Evolutionary conservation across 2,888 invertebrate genomes (phyloP).

Genomic region (Serripes groenlandicus): DNA sequence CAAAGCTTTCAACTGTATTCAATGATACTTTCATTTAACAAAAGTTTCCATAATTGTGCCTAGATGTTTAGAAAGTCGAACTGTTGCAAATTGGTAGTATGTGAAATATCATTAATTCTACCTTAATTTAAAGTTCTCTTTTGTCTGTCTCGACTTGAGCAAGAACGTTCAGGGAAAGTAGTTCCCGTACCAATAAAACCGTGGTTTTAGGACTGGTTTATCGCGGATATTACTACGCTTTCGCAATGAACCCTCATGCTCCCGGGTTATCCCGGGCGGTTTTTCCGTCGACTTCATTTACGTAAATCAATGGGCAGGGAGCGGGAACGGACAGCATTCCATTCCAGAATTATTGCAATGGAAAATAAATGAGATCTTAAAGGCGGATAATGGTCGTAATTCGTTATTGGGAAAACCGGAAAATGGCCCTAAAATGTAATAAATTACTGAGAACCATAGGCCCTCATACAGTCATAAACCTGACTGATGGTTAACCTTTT

Average conservation of each 20-base stretch:
- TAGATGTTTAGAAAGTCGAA: too few relatives aligned
- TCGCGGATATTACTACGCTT: background rate
- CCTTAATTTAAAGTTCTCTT: too few relatives aligned
- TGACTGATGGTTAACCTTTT: constrained; percentile 36
- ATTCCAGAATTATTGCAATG: constrained; percentile 63
- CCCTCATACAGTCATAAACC: constrained; percentile 62
- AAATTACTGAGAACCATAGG: constrained; percentile 63
- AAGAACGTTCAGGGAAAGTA: background rate
- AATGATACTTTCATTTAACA: too few relatives aligned
- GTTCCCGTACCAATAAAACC: background rate
- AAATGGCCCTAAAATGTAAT: constrained; percentile 63
- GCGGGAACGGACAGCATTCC: constrained; percentile 55
- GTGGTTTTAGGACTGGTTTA: background rate
- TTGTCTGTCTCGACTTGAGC: background rate
- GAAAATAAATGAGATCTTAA: constrained; percentile 68
- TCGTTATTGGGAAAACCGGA: constrained; percentile 60
- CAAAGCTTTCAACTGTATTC: too few relatives aligned
- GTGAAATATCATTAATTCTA: too few relatives aligned
- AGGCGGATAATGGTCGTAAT: constrained; percentile 58
- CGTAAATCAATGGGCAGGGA: constrained; percentile 56
- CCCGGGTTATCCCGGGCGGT: background rate
- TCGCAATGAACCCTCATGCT: constrained; percentile 6
- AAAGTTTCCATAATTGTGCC: too few relatives aligned
- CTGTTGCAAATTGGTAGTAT: too few relatives aligned
- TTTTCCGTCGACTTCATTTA: constrained; percentile 52